Evolutionary conservation across 2,113 vertebrate genomes (phyloP), one percentile per base, ranked within the genome.

Genomic region (Tragelaphus scriptus): DNA sequence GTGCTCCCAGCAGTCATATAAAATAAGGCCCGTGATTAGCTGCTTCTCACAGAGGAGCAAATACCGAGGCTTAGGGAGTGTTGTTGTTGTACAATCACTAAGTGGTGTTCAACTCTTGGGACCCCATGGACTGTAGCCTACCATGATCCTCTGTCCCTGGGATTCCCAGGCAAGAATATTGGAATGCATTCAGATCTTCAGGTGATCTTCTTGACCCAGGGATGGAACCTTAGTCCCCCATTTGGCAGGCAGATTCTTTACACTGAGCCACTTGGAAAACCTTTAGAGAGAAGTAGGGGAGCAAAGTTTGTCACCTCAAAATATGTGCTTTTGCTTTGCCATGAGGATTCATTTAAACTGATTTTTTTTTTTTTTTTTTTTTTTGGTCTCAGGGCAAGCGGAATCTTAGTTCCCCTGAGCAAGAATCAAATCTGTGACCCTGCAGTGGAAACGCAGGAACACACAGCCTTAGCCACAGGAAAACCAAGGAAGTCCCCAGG

Each of bases 301-400:
- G 47, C 16, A 81, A 51, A 12, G 0, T 51, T 51, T 81, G 79
- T 51, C 47, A 32, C n/a, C 68, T 16, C 9, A 11, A 79, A 32
- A 51, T 81, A 30, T 81, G 47, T 71, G n/a, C 4, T 71, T 71
- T 51, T 30, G 9, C 16, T 80, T 80, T 51, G 9, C 26, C 26
- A 49, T 17, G 15, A 49, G 77, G 4, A 80, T 80, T 80, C 77
- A 17, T 49, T 80, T 80, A 36, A 71, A 71, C 68, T 23, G 9
- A 36, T 68, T 68, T 68, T 71, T 65, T 63, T 28, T 30, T 58
- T 56, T 30, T 58, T 56, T 28, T 61, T 65, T 71, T 19, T 10
- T 8, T 2, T 0, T n/a, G n/a, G 32, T 8, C n/a, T 36, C 19
- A 3, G 9, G 5, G n/a, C n/a, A 71, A 71, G 19, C 0, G 0